Conservation (phyloP, 2,113 vertebrate genomes). For the Melanostigma gelatinosum region DNA sequence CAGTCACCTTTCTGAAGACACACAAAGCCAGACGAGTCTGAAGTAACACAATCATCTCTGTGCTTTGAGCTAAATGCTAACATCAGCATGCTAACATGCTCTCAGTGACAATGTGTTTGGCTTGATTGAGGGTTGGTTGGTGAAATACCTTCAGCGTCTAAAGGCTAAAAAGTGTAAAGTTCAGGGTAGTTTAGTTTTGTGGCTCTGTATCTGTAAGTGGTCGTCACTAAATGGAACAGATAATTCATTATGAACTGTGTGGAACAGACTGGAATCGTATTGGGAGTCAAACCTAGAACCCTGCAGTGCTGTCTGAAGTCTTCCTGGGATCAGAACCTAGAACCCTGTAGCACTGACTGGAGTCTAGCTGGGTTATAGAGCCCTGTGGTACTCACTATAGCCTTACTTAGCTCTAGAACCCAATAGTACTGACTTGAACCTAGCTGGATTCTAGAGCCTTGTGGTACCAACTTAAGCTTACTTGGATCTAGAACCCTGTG, state of each 20-base stretch:
- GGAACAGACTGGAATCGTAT: not conserved
- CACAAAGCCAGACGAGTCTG: not conserved
- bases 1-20: conserved; percentile 86
- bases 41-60: not conserved
- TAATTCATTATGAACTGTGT: too few relatives aligned
- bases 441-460: not conserved
- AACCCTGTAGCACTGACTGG: not conserved
- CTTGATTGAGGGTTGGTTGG: not conserved
- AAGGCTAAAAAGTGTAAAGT: not conserved
- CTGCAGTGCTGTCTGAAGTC: not conserved
- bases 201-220: not conserved
- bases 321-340: not conserved
- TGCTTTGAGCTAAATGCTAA: not conserved
- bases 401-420: not conserved
- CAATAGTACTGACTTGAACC: not conserved
- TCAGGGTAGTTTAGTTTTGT: not conserved
- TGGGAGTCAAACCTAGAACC: not conserved
- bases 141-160: not conserved
- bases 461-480: not conserved
- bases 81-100: not conserved
- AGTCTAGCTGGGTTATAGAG: not conserved
- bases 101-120: not conserved
- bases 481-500: not conserved
- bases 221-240: not conserved
- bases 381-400: not conserved